Evolutionary conservation across 2,113 vertebrate species (phyloP), one percentile per base, ranked within the genome.

Genomic region (Rhipidura dahli): DNA sequence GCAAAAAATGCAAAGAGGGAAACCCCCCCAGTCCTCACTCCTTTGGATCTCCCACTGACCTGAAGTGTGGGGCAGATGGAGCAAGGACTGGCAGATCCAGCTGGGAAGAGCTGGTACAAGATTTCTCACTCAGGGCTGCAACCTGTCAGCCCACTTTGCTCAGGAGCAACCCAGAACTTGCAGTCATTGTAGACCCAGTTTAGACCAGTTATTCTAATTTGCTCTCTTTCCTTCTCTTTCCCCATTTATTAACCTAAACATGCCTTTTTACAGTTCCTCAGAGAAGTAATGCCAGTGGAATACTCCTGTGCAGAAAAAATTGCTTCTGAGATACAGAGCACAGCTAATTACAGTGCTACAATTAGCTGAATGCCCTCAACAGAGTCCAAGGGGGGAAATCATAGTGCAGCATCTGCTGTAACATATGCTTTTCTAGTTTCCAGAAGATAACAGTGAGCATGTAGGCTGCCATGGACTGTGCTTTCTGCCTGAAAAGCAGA

Each of bases 281-380:
- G 94, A 94, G 96, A 84, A 84, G 76, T 6, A 20, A 44, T 30
- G 65, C 83, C 64, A 64, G 69, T 11, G 80, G 93, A 92, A 90
- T 90, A 81, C 61, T 95, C 54, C 7, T 49, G 44, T 31, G 54
- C 40, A 73, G 90, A 77, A 94, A 89, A 88, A 88, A 83, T 26
- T 63, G 51, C 79, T 93, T 96, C 64, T 39, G 56, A 94, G 85
- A 47, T 66, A 40, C 30, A 63, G 75, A 95, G 61, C 91, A 90
- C 68, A 83, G 90, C 87, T 96, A 95, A 97, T 96, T 97, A 90
- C 22, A 1, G 71, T 3, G 11, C 54, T 92, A 78, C 85, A 91
- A 96, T 94, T 94, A 96, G 71, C 88, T 87, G 92, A 90, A 90
- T 90, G 93, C 90, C 92, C 93, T 93, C 90, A 96, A 92, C 92